Evolutionary conservation across 2,888 invertebrate species (phyloP), one percentile per base, ranked within the genome.

Genomic region (Zonitis immaculata): DNA sequence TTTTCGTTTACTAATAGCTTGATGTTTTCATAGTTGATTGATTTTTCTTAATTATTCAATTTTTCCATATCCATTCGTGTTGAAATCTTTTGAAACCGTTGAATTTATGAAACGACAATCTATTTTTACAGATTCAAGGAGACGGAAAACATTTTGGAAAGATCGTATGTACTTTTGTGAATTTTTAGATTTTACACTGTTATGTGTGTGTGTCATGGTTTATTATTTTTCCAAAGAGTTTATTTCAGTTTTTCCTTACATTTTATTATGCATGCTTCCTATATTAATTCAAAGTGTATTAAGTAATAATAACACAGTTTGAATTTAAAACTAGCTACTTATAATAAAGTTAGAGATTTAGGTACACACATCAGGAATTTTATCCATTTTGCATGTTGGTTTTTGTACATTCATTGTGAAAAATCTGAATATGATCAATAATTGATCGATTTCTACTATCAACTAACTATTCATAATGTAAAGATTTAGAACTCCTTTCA

Each of bases 91-190:
- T 35, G 16, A 32, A 12, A 32, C n/a, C 14, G 9, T 18, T 44
- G 8, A 32, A 51, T 48, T 51, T 30, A 54, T 51, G 44, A 54
- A 47, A 51, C 32, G 39, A 46, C 55, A 55, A 64, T 64, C 47
- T 71, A 65, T 75, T 84, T 35, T 88, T 88, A 72, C 88, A 88
- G 88, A 87, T 88, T 87, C 87, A 88, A 88, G 86, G 88, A 88
- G 82, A 81, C 85, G 75, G 88, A 88, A 83, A 85, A 85, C 77
- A 85, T 87, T 73, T 84, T 87, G 83, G 88, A 88, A 79, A 82
- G 88, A 86, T 83, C 88, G 87, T 88, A 88, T 83, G 88, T 88
- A 88, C 80, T 76, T 75, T 73, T 63, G 50, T 52, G 44, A 50
- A 18, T 18, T 18, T 50, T 52, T 50, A 44, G 47, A 52, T 50